Conservation (phyloP, 1,140 invertebrate species). For the Zaprionus davidi region DNA sequence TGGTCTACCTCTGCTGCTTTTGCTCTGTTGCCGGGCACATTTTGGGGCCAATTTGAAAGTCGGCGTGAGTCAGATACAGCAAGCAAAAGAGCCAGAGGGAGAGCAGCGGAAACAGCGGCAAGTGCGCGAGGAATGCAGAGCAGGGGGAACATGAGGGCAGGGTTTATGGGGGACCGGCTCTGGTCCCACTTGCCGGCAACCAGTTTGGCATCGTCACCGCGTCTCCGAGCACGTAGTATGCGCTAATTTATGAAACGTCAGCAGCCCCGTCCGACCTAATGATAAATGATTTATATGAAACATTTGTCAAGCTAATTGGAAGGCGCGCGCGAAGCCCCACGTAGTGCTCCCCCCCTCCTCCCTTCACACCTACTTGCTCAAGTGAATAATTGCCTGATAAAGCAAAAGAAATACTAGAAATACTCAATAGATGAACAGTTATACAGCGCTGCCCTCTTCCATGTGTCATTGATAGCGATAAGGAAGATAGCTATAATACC, state of each 20-base stretch:
- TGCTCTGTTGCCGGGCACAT: conserved; percentile 66
- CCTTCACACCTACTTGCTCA: background rate
- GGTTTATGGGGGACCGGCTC: background rate
- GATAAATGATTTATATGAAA: conserved; percentile 71
- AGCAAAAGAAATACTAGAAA: conserved; percentile 3
- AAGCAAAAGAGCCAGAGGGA: background rate
- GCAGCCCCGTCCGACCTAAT: conserved; percentile 34
- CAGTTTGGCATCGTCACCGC: conserved; percentile 46
- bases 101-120: background rate
- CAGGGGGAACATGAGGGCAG: background rate
- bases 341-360: background rate
- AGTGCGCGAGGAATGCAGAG: background rate
- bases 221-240: conserved; percentile 43
- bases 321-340: conserved; percentile 54
- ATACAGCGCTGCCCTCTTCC: no score
- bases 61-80: conserved; percentile 59
- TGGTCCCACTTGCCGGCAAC: conserved; percentile 60
- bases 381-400: conserved; percentile 11
- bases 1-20: conserved; percentile 30
- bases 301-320: conserved; percentile 58
- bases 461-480: no score
- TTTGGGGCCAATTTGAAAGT: conserved; percentile 75
- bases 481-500: background rate
- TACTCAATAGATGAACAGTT: background rate
- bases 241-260: conserved; percentile 51